Base-by-base conservation (phyloP, 30 jellyfish, hydroid and myxozoan genomes). In the Pelagia noctiluca region DNA sequence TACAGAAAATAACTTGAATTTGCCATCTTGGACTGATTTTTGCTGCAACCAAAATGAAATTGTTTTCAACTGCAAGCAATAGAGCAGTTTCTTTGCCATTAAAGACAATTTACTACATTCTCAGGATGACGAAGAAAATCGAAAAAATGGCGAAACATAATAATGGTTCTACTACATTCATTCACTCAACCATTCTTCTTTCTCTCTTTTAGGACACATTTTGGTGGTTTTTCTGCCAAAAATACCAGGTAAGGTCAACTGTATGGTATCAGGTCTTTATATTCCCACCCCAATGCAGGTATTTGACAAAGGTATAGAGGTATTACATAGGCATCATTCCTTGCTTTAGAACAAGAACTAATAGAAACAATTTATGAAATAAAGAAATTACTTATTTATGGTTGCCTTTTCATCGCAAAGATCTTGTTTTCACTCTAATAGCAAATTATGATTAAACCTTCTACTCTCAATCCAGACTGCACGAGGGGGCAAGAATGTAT, bases 211-310 rank as follows among this genome's bases (percentile, higher is more conserved):
- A 91, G 98, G 98, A 91, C 42, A 74, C 95, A 1, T 91, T 91
- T 73, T 91, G 98, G 98, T 91, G 98, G 98, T 84, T 38, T 37
- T 91, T 91, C 62, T 91, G 98, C 48, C 63, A 71, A 31, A 91
- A 91, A 73, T 84, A 91, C 35, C 98, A 91, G 76, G 98, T 91
- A 71, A 16, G 71, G 3, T 53, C 21, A 66, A 8, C 31, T 25
- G 74, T 61, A 10, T 61, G 25, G 8, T 16, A 29, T 4, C 25
- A 10, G 35, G 35, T 71, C 0, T 33, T 28, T 68, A 24, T 38
- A 18, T 71, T 38, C 66, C 42, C 83, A 24, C 34, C 42, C 1
- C 10, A 35, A 3, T 5, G 26, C 42, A 1, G 19, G 4, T 19
- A 0, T 29, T 28, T 1, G 11, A 18, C 24, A 28, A 1, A 68